phyloP scores from a whole-genome alignment of 2,888 invertebrate genomes.

The Heteromurus nitidus region DNA sequence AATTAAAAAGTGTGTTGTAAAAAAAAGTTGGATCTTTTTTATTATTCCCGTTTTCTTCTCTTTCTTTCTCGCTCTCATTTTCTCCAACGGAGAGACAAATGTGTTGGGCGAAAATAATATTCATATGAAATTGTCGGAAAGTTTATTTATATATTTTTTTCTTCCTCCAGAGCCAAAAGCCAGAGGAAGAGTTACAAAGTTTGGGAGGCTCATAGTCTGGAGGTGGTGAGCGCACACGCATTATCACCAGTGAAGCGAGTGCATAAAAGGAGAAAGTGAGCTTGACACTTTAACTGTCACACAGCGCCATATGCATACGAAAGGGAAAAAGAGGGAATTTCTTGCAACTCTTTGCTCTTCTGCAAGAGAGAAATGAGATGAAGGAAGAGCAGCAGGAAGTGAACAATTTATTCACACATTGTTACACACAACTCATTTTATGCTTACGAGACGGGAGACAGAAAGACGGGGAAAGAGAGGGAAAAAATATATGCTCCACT shows the following conservation, averaged over 20 bases:
- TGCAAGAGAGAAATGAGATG: background rate
- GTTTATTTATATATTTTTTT: too few species aligned
- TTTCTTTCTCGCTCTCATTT: too few species aligned
- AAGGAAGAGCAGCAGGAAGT: background rate
- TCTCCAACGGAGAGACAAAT: too few species aligned
- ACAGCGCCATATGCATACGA: background rate
- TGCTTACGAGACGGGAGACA: background rate
- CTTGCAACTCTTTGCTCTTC: background rate
- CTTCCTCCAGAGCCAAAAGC: too few species aligned
- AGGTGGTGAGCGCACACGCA: too few species aligned
- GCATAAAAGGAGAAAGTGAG: background rate
- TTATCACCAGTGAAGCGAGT: background rate
- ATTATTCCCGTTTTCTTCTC: too few species aligned
- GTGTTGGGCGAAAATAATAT: too few species aligned
- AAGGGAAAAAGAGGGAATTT: background rate
- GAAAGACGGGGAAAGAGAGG: background rate
- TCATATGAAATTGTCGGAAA: too few species aligned
- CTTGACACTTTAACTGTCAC: background rate
- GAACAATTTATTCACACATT: slow-evolving; percentile 7
- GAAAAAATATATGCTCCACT: background rate
- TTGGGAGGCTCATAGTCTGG: background rate
- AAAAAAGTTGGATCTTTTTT: too few species aligned
- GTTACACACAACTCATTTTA: background rate
- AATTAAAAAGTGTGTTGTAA: too few species aligned
- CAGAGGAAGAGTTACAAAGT: too few species aligned